These are phyloP conservation scores for Pteromalus puparum DNA, from an alignment of 1,140 invertebrate species.

Conservation along the genomic window DNA sequence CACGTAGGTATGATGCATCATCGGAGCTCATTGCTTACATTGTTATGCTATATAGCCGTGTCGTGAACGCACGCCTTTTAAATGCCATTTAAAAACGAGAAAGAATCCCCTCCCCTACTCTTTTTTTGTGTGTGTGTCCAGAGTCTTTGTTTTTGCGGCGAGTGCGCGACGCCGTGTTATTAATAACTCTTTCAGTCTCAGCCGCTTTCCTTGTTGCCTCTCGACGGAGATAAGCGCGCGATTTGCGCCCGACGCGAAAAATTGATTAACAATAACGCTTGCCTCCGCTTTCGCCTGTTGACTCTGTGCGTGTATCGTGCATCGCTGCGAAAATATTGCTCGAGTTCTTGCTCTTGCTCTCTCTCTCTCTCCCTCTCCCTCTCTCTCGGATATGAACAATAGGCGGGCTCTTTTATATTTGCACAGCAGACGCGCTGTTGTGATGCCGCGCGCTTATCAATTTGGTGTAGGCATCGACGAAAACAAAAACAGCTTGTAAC, in stretches of 20 bases:
- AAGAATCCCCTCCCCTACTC: not conserved
- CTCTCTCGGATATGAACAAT: not conserved
- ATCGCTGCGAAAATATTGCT: not conserved
- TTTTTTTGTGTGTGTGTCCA: not conserved
- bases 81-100: slow-evolving; percentile 34
- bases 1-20: not conserved
- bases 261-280: too few species aligned
- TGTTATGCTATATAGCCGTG: not conserved
- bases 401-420: not conserved
- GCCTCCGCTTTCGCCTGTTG: not conserved
- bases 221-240: not conserved
- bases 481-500: not conserved
- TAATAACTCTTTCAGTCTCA: not conserved
- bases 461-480: not conserved
- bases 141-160: not conserved
- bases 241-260: not conserved
- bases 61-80: slow-evolving; percentile 22
- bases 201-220: not conserved
- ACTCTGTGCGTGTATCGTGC: not conserved
- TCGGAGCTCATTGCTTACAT: not conserved
- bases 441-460: not conserved
- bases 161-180: not conserved
- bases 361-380: too few species aligned
- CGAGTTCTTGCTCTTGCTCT: not conserved
- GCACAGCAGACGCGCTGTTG: not conserved